phyloP scores from a whole-genome alignment of 2,888 invertebrate genomes.

The Mimachlamys varia region DNA sequence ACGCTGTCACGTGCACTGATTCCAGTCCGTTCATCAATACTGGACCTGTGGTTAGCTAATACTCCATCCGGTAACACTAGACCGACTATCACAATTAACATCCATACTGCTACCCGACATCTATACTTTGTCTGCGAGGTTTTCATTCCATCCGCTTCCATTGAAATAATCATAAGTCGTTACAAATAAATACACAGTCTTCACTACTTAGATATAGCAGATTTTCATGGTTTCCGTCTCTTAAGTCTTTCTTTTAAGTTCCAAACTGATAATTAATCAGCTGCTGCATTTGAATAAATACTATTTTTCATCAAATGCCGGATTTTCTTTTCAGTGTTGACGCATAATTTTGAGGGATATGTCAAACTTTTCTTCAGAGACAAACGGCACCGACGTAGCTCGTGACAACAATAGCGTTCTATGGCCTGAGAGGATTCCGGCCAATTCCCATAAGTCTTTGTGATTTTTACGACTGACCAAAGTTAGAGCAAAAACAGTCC shows the following conservation, averaged over 20 bases:
- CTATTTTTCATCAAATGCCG: neutral
- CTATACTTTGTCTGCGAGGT: neutral
- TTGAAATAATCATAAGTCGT: neutral
- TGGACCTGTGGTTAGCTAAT: neutral
- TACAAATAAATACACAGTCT: neutral
- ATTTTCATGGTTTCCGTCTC: neutral
- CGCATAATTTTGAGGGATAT: neutral
- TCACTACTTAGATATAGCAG: neutral
- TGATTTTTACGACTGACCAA: neutral
- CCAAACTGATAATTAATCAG: neutral
- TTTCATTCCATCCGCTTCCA: neutral
- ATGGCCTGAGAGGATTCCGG: neutral
- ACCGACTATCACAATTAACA: neutral
- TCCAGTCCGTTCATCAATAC: neutral
- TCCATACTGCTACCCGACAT: neutral
- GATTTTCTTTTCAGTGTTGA: neutral
- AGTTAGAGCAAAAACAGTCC: neutral
- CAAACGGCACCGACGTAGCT: neutral
- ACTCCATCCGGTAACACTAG: constrained; percentile 15
- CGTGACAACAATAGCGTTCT: neutral
- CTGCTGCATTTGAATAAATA: neutral
- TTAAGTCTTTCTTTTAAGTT: neutral
- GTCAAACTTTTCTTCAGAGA: neutral
- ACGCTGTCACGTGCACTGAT: neutral
- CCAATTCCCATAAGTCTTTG: neutral